phyloP scores from a whole-genome alignment of 2,888 invertebrate species.

The Halocaridina rubra region DNA sequence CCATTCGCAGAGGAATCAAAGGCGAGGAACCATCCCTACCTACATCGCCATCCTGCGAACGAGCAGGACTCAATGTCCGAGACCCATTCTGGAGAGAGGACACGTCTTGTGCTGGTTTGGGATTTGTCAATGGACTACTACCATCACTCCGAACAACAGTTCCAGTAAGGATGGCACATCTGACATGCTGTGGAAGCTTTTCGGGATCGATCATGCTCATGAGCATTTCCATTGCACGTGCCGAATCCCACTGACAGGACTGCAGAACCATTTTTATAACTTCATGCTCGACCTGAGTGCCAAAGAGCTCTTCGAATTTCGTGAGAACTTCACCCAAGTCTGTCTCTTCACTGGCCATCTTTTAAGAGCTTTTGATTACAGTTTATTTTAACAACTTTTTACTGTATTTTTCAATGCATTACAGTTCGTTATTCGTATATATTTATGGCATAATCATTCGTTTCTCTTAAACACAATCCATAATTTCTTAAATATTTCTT shows the following conservation, averaged over 20 bases:
- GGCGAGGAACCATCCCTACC: no score
- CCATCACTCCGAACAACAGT: not conserved
- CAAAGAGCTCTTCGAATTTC: slow-evolving; percentile 54
- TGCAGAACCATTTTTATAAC: slow-evolving; percentile 60
- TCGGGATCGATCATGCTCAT: slow-evolving; percentile 30
- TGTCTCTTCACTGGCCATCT: slow-evolving; percentile 20
- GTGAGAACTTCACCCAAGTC: slow-evolving; percentile 58
- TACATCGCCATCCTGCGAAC: not conserved
- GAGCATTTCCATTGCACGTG: slow-evolving; percentile 29
- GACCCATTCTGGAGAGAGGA: not conserved
- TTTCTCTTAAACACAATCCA: not conserved
- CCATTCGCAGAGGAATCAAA: no score
- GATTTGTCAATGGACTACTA: not conserved
- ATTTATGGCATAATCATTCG: not conserved
- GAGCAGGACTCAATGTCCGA: not conserved
- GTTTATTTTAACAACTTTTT: no score
- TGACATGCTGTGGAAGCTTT: not conserved
- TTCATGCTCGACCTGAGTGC: slow-evolving; percentile 56
- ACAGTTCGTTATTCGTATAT: not conserved
- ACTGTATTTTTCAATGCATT: not conserved
- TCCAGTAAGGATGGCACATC: not conserved
- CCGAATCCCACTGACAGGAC: slow-evolving; percentile 51
- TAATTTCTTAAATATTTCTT: not conserved
- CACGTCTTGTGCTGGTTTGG: no score
- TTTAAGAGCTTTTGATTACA: no score